Evolutionary conservation across 2,888 invertebrate species (phyloP).

Genomic region (Blastobasis lacticolella): DNA sequence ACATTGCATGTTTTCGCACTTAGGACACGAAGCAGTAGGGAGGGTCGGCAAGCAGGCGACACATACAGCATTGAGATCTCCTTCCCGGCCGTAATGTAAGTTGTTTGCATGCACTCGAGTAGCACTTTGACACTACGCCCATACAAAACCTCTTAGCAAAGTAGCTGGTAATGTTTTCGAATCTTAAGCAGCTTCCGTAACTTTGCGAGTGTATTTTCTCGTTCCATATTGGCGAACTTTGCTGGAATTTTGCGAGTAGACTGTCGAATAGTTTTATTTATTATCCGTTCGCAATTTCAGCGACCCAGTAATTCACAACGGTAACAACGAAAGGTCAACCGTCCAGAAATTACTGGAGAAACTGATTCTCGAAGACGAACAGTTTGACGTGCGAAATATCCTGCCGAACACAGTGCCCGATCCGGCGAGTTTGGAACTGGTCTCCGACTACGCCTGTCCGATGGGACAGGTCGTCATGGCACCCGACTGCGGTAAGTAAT

Average conservation of each 20-base stretch:
- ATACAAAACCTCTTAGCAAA: too few species aligned
- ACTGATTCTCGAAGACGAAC: constrained; percentile 93
- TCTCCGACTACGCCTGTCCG: constrained; percentile 94
- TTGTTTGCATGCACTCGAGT: constrained; percentile 44
- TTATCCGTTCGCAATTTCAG: constrained; percentile 64
- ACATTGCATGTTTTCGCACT: constrained; percentile 74
- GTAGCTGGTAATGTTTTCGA: too few species aligned
- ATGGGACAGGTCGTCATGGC: constrained; percentile 95
- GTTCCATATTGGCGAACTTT: too few species aligned
- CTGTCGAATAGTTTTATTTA: too few species aligned
- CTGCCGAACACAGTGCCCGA: constrained; percentile 96
- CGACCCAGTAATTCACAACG: constrained; percentile 91
- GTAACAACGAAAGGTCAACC: constrained; percentile 89
- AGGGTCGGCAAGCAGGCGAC: constrained; percentile 90
- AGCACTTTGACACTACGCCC: constrained; percentile 32
- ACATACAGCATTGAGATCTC: constrained; percentile 93
- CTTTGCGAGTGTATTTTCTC: too few species aligned
- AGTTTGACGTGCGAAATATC: constrained; percentile 94
- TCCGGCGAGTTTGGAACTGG: constrained; percentile 88
- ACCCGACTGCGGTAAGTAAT: constrained; percentile 87
- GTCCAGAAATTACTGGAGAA: constrained; percentile 90
- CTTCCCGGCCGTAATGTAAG: constrained; percentile 94
- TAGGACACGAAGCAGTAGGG: constrained; percentile 81
- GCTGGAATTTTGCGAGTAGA: too few species aligned
- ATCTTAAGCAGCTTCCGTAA: too few species aligned